phyloP scores from a whole-genome alignment of 2,797 vertebrate species.

The Microctenopoma stevenorrisi region DNA sequence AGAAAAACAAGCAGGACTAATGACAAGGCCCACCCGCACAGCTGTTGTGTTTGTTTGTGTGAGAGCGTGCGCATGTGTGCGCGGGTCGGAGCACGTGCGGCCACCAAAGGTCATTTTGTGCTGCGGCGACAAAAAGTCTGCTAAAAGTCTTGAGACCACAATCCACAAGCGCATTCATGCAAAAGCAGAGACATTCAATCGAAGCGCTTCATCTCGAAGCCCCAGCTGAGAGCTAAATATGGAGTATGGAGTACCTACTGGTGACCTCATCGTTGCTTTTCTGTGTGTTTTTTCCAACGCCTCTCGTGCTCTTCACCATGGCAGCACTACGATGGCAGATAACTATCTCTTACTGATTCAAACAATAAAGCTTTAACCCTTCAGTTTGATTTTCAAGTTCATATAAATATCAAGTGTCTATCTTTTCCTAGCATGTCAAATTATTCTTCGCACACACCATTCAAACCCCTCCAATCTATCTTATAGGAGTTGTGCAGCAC shows the following conservation, averaged over 20 bases:
- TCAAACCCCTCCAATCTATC: neutral
- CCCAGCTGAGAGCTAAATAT: slow-evolving; percentile 42
- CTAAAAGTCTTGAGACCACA: slow-evolving; percentile 40
- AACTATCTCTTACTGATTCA: slow-evolving; percentile 22
- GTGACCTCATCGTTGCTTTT: slow-evolving; percentile 34
- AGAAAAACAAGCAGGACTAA: slow-evolving; percentile 79
- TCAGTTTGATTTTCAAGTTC: slow-evolving; percentile 39
- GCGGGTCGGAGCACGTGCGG: slow-evolving; percentile 42
- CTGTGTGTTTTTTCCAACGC: slow-evolving; percentile 22
- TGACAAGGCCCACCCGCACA: slow-evolving; percentile 76
- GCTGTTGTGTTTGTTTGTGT: slow-evolving; percentile 69
- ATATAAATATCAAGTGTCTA: slow-evolving; percentile 40
- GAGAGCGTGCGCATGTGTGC: slow-evolving; percentile 23
- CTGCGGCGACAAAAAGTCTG: slow-evolving; percentile 46
- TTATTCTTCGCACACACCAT: slow-evolving; percentile 7
- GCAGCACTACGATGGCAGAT: neutral
- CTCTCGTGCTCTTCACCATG: slow-evolving; percentile 5
- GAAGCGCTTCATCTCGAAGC: slow-evolving; percentile 39
- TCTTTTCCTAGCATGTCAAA: slow-evolving; percentile 20
- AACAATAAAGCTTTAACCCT: slow-evolving; percentile 24
- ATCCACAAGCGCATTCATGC: slow-evolving; percentile 39
- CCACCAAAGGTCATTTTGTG: slow-evolving; percentile 51
- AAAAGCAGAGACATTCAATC: slow-evolving; percentile 29
- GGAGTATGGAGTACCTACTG: slow-evolving; percentile 28
- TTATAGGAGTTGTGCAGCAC: neutral